These are phyloP conservation scores for Torymus auratus DNA, from an alignment of 2,888 invertebrate species.

Conservation along the genomic window DNA sequence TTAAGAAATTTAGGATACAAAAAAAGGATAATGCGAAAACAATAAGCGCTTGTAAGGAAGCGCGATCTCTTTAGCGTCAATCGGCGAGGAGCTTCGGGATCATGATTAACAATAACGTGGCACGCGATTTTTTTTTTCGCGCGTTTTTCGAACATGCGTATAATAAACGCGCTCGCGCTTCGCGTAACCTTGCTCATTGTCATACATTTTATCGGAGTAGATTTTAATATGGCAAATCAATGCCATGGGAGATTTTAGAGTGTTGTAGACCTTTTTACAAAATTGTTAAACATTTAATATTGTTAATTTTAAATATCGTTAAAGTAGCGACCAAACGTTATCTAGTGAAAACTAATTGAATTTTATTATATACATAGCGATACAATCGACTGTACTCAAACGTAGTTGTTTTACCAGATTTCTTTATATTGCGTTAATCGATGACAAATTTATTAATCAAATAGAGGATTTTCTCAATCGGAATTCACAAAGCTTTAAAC, in stretches of 20 bases:
- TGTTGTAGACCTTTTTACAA: too few relatives aligned
- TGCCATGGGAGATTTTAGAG: not conserved
- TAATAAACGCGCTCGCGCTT: conserved; percentile 20
- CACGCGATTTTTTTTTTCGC: conserved; percentile 12
- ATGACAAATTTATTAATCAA: too few relatives aligned
- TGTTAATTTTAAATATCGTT: too few relatives aligned
- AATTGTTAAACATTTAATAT: too few relatives aligned
- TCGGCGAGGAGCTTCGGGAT: conserved; percentile 30
- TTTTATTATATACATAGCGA: too few relatives aligned
- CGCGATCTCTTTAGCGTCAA: conserved; percentile 20
- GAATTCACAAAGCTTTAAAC: too few relatives aligned
- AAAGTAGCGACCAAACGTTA: too few relatives aligned
- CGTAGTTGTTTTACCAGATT: too few relatives aligned
- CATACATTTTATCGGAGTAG: conserved; percentile 46
- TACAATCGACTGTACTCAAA: too few relatives aligned
- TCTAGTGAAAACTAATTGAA: too few relatives aligned
- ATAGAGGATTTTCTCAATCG: too few relatives aligned
- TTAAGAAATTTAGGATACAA: conserved; percentile 33
- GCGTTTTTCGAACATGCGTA: conserved; percentile 15
- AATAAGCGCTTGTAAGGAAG: conserved; percentile 12
- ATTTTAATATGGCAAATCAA: conserved; percentile 42
- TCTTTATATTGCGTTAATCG: too few relatives aligned
- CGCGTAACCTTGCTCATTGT: conserved; percentile 36
- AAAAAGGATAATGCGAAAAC: conserved; percentile 6
- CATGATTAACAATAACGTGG: not conserved